Base-by-base conservation (phyloP, 2,797 vertebrate species). In the Sardinella longiceps region DNA sequence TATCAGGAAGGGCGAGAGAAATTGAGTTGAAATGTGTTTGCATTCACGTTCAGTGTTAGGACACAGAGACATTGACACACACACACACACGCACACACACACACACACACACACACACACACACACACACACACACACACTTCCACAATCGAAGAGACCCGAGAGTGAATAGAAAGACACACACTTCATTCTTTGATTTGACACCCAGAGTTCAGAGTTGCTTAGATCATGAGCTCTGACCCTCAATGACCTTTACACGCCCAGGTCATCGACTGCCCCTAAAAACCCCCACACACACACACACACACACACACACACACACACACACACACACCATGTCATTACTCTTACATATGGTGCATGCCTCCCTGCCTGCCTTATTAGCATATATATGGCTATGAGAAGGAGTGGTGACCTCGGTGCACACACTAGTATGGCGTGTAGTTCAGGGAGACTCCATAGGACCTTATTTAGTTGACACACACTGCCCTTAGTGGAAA, bases 181-280 rank as follows among this genome's bases (percentile, higher is more conserved):
- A 66, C 63, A 66, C 63, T 66, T 66, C 11, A 30, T 70, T 70
- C 63, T 14, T 37, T 70, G 9, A 70, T 15, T 50, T 28, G 63
- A 14, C 63, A 70, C 28, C 63, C 14, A 70, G 63, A 14, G 28
- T 70, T 15, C 28, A 30, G 63, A 70, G 63, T 37, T 12, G 10
- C 28, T 70, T 37, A 70, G 63, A 70, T 33, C 28, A 70, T 18
- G 28, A 30, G 28, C 63, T 33, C 63, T 70, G 63, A 70, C 63
- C 63, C 63, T 18, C 63, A 70, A 30, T 33, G 63, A 37, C 63
- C 63, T 5, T 30, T 4, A 30, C 63, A 94, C 93, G 95, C 93
- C 92, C 92, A 91, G 95, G 93, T 95, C 94, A 96, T 95, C 94
- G 93, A 94, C 95, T 96, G 95, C 92, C 90, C 94, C 94, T 93